phyloP scores from a whole-genome alignment of 2,113 vertebrate species.

The Erinaceus europaeus region DNA sequence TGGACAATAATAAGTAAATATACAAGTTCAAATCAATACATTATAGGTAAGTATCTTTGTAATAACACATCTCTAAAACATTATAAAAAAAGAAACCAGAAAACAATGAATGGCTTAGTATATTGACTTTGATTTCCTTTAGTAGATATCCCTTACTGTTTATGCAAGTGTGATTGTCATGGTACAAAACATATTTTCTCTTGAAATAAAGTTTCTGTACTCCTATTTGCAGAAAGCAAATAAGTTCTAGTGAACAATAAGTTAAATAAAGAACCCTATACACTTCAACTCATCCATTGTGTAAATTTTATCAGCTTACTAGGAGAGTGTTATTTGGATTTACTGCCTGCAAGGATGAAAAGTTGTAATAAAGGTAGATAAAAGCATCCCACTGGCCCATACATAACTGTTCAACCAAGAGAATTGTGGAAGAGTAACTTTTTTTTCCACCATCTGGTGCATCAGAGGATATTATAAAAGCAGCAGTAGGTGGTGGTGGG shows the following conservation, averaged over 20 bases:
- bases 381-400: slow-evolving; percentile 48
- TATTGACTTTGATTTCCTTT: not conserved
- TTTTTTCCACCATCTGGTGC: slow-evolving; percentile 63
- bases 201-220: not conserved
- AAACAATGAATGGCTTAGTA: not conserved
- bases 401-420: slow-evolving; percentile 56
- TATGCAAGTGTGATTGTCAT: slow-evolving; percentile 20
- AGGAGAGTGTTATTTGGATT: slow-evolving; percentile 43
- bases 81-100: not conserved
- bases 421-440: slow-evolving; percentile 47
- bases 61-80: not conserved
- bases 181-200: not conserved
- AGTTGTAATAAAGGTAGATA: slow-evolving; percentile 44
- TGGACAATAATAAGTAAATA: not conserved
- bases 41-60: not conserved
- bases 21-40: not conserved
- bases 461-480: slow-evolving; percentile 57
- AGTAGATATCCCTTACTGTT: not conserved
- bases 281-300: slow-evolving; percentile 46
- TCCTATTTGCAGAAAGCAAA: slow-evolving; percentile 29
- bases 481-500: slow-evolving; percentile 64
- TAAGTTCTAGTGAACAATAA: slow-evolving; percentile 25
- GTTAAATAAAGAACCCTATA: slow-evolving; percentile 35
- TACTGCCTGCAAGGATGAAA: slow-evolving; percentile 59
- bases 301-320: slow-evolving; percentile 52